Percentiles rank a stretch among this genome's conserved stretches.
phyloP scores from a whole-genome alignment of 1,140 invertebrate genomes.

The Hestina assimilis region DNA sequence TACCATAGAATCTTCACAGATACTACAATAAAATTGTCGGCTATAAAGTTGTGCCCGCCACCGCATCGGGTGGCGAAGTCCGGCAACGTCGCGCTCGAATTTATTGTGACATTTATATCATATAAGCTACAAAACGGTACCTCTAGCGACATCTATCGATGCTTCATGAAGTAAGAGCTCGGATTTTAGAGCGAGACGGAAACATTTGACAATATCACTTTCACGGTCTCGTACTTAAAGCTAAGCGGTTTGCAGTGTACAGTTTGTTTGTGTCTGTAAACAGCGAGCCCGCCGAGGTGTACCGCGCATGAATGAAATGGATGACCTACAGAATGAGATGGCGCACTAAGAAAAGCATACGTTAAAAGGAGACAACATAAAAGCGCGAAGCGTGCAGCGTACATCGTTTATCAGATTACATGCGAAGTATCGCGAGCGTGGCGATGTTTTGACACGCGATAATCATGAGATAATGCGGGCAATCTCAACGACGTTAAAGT shows the following conservation, averaged over 20 bases:
- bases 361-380: conserved; percentile 44
- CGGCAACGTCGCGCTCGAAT: conserved; percentile 74
- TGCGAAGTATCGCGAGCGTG: conserved; percentile 77
- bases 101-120: conserved; percentile 71
- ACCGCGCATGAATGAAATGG: conserved; percentile 79
- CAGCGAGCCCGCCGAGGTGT: conserved; percentile 73
- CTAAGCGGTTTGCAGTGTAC: conserved; percentile 77
- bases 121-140: conserved; percentile 45
- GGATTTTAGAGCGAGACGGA: conserved; percentile 66
- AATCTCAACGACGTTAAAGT: conserved; percentile 74
- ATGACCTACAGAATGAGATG: conserved; percentile 61
- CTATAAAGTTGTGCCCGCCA: conserved; percentile 60
- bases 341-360: conserved; percentile 21
- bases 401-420: conserved; percentile 79
- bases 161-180: conserved; percentile 40
- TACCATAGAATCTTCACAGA: conserved; percentile 31
- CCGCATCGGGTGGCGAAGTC: conserved; percentile 65
- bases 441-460: conserved; percentile 79
- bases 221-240: conserved; percentile 77
- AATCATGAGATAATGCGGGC: conserved; percentile 78
- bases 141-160: conserved; percentile 67
- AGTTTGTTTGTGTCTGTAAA: conserved; percentile 80
- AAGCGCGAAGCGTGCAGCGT: conserved; percentile 73
- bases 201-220: conserved; percentile 75
- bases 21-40: conserved; percentile 39